These are phyloP conservation scores for Pseudachorutes palmiensis DNA, from an alignment of 1,140 invertebrate species.

Conservation along the genomic window DNA sequence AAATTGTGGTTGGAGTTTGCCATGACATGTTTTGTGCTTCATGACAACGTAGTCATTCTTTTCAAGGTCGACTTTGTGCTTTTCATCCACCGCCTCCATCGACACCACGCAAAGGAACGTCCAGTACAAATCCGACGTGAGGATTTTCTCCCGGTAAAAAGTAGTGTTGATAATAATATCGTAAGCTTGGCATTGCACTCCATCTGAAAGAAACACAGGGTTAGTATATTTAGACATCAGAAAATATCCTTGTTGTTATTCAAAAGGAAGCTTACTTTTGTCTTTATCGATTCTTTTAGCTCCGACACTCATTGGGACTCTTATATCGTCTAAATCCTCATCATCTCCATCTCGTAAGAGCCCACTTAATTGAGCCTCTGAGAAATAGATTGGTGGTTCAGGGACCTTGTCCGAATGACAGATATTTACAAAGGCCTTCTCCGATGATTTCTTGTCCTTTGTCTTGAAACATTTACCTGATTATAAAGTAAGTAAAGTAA, in stretches of 20 bases:
- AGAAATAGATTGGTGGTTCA: conserved; percentile 62
- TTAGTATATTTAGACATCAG: conserved; percentile 7
- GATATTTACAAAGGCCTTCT: conserved; percentile 72
- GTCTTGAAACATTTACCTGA: conserved; percentile 78
- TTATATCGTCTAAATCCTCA: conserved; percentile 53
- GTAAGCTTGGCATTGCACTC: conserved; percentile 58
- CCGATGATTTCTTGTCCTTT: conserved; percentile 54
- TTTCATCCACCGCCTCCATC: conserved; percentile 64
- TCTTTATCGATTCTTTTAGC: conserved; percentile 65
- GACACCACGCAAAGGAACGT: conserved; percentile 65
- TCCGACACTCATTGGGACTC: conserved; percentile 81
- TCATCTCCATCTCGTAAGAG: conserved; percentile 45
- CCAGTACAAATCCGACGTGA: conserved; percentile 58
- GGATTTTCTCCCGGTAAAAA: conserved; percentile 58
- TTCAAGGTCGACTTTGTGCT: conserved; percentile 59
- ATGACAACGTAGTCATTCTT: conserved; percentile 39
- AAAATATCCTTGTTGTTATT: not conserved
- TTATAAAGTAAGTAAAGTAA: no score
- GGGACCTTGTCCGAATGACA: conserved; percentile 68
- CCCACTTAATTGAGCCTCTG: conserved; percentile 57
- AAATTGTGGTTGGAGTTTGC: conserved; percentile 32
- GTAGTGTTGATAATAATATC: conserved; percentile 67
- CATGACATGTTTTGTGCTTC: conserved; percentile 26
- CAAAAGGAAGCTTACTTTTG: conserved; percentile 51
- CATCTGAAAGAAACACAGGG: conserved; percentile 45